Conservation (phyloP, 2,113 vertebrate genomes). For the Fregata magnificens region DNA sequence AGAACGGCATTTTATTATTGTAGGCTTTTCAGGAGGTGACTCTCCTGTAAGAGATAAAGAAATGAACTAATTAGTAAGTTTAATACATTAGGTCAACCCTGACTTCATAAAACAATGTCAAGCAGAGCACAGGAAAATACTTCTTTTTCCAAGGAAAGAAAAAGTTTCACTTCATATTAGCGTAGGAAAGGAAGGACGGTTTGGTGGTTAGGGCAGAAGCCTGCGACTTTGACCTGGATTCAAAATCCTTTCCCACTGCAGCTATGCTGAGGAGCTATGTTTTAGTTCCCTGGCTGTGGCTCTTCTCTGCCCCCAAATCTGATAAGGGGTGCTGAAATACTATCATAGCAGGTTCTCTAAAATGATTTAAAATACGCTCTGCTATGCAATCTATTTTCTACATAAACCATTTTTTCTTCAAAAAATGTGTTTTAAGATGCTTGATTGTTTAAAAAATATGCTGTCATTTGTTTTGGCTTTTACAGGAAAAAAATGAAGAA, state of each 20-base stretch:
- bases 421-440: not conserved
- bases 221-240: not conserved
- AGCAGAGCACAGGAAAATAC: not conserved
- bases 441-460: not conserved
- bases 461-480: not conserved
- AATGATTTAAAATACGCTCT: not conserved
- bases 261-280: not conserved
- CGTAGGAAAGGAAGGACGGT: not conserved
- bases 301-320: not conserved
- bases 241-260: not conserved
- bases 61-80: not conserved
- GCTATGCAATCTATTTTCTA: not conserved
- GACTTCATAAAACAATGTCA: not conserved
- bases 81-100: not conserved
- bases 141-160: not conserved
- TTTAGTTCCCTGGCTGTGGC: not conserved
- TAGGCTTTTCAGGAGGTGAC: conserved; percentile 43
- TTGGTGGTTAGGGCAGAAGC: not conserved
- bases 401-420: not conserved
- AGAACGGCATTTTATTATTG: conserved; percentile 57
- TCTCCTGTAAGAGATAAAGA: not conserved
- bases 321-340: not conserved
- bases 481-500: not conserved
- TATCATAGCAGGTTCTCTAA: not conserved
- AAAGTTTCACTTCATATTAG: not conserved